Evolutionary conservation across 2,113 vertebrate species (phyloP), one percentile per base, ranked within the genome.

Genomic region (Ammodytes dubius): DNA sequence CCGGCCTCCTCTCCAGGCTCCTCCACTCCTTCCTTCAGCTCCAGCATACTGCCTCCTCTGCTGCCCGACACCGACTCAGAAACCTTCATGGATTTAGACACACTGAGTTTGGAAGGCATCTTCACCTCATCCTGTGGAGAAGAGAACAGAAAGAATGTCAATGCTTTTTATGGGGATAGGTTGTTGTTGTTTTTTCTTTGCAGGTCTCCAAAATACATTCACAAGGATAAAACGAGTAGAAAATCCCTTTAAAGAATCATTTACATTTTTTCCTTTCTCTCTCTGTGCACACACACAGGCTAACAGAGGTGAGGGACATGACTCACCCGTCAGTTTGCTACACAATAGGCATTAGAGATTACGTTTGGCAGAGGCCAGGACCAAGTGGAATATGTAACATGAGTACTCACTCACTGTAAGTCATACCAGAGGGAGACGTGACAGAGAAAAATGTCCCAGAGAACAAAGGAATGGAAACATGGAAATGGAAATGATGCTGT

Each of bases 61-160:
- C 95, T 96, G 40, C 89, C 94, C 39, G 96, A 91, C 50, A 93
- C 96, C 0, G 94, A 93, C 77, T 97, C 97, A 0, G 95, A 95
- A 40, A 92, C 77, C 82, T 96, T 98, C 90, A 98, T 88, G 37
- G 97, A 97, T 89, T 98, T 99, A 79, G 94, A 95, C 78, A 99
- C 93, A 90, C 94, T 97, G 85, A 98, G 90, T 79, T 97, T 99
- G 15, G 97, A 95, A 0, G 97, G 95, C 54, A 99, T 86, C 88
- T 99, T 98, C 83, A 97, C 96, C 75, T 99, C 98, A 88, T 99
- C 98, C 98, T 99, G 92, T 47, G 35, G 60, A 94, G 65, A 92
- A 83, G 89, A 86, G 27, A 79, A 63, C 52, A 82, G 2, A 59
- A 56, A 46, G 6, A 67, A 0, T 5, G 17, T 60, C n/a, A 70